These are phyloP conservation scores for Pelodiscus sinensis DNA, from an alignment of 2,113 vertebrate species.

Conservation along the genomic window DNA sequence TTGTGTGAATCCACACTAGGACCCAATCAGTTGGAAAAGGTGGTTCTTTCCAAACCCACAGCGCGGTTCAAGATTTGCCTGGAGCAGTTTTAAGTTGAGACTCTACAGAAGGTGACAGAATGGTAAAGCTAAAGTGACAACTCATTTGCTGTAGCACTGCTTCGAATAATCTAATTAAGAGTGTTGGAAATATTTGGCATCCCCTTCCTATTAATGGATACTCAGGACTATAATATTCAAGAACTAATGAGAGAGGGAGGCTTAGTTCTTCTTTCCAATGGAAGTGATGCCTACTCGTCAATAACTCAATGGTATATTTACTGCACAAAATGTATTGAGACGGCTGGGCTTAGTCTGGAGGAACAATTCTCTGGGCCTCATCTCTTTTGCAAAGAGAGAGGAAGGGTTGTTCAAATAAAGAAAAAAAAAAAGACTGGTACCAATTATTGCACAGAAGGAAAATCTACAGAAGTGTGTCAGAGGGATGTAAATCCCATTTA, in stretches of 20 bases:
- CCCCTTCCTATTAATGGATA: not conserved
- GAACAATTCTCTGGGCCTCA: too few species aligned
- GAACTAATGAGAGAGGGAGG: not conserved
- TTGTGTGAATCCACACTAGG: not conserved
- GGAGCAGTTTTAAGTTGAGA: not conserved
- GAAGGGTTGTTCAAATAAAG: not conserved
- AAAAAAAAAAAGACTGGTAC: not conserved
- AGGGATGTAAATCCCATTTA: too few species aligned
- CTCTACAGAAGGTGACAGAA: not conserved
- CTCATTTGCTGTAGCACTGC: conserved; percentile 13
- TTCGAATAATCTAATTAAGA: conserved; percentile 21
- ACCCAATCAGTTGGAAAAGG: not conserved
- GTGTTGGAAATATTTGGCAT: not conserved
- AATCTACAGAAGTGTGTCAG: too few species aligned
- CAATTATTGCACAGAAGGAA: not conserved
- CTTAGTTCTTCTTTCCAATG: too few species aligned
- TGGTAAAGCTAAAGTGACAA: conserved; percentile 24
- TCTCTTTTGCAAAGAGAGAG: not conserved
- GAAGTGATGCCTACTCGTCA: too few species aligned
- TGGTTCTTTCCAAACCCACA: not conserved
- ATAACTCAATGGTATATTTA: not conserved
- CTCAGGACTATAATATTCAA: not conserved
- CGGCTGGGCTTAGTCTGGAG: too few species aligned
- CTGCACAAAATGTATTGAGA: not conserved
- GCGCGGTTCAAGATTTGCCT: not conserved